These are phyloP conservation scores for Pelmatolapia mariae DNA, from an alignment of 2,113 vertebrate species.

Conservation along the genomic window DNA sequence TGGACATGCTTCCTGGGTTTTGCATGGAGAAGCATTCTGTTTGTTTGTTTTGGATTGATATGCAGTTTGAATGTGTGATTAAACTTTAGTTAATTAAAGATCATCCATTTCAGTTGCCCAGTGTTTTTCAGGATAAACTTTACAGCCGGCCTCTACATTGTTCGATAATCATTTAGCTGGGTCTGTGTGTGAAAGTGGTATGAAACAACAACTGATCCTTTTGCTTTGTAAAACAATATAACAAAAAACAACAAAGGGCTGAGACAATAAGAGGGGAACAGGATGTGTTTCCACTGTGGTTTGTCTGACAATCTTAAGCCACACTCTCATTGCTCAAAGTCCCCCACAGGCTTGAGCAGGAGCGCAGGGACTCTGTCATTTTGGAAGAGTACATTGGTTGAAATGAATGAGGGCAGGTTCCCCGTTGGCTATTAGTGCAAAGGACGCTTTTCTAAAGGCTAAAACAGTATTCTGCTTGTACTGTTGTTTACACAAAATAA, in stretches of 20 bases:
- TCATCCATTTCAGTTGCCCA: not conserved
- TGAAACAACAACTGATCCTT: slow-evolving; percentile 16
- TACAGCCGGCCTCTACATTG: not conserved
- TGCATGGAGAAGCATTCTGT: not conserved
- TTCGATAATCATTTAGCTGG: not conserved
- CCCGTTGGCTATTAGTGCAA: not conserved
- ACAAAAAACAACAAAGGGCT: slow-evolving; percentile 13
- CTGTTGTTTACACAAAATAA: not conserved
- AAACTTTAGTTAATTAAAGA: not conserved
- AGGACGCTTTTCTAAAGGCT: not conserved
- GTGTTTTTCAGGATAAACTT: not conserved
- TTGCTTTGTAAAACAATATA: slow-evolving; percentile 14
- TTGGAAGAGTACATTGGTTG: slow-evolving; percentile 8
- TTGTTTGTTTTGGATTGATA: not conserved
- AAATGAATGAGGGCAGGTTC: not conserved
- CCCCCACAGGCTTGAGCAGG: slow-evolving; percentile 19
- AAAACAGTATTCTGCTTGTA: not conserved
- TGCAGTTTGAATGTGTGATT: not conserved
- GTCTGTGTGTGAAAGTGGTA: not conserved
- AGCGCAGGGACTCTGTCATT: slow-evolving; percentile 17
- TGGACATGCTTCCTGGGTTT: not conserved
- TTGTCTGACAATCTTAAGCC: slow-evolving; percentile 48
- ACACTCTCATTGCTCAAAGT: slow-evolving; percentile 43
- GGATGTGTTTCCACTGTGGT: slow-evolving; percentile 46
- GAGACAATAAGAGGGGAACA: slow-evolving; percentile 35